These are phyloP conservation scores for Perizoma affinitatum DNA, from an alignment of 2,888 invertebrate genomes.

Conservation along the genomic window DNA sequence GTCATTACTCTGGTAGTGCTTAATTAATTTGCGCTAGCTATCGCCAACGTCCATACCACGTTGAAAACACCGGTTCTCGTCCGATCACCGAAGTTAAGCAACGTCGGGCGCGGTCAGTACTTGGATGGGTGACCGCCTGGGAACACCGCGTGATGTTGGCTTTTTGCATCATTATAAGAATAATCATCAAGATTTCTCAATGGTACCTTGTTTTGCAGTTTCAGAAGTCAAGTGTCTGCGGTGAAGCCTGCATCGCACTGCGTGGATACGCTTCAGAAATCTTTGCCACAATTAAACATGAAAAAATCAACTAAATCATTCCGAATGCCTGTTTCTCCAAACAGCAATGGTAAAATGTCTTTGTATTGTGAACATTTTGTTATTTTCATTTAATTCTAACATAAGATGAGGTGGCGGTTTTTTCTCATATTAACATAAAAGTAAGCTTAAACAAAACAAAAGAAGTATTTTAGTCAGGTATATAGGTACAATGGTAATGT, in stretches of 20 bases:
- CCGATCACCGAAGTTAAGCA: conserved; percentile 82
- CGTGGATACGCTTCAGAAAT: conserved; percentile 68
- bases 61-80: conserved; percentile 73
- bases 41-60: conserved; percentile 64
- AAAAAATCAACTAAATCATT: conserved; percentile 47
- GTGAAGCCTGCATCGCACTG: conserved; percentile 79
- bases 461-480: neutral
- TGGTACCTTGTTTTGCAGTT: conserved; percentile 23
- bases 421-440: neutral
- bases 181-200: too few species aligned
- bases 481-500: too few species aligned
- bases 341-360: conserved; percentile 40
- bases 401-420: conserved; percentile 8
- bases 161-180: conserved; percentile 53
- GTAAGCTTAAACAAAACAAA: neutral
- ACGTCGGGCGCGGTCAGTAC: conserved; percentile 80
- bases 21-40: conserved; percentile 9
- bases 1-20: neutral
- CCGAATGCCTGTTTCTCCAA: conserved; percentile 52
- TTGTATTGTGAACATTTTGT: conserved; percentile 18
- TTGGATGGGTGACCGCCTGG: conserved; percentile 80
- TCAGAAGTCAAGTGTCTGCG: conserved; percentile 57
- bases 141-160: conserved; percentile 71
- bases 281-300: conserved; percentile 59
- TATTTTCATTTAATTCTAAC: conserved; percentile 9